Conservation (phyloP, 2,888 invertebrate genomes). For the Smittia sp. region DNA sequence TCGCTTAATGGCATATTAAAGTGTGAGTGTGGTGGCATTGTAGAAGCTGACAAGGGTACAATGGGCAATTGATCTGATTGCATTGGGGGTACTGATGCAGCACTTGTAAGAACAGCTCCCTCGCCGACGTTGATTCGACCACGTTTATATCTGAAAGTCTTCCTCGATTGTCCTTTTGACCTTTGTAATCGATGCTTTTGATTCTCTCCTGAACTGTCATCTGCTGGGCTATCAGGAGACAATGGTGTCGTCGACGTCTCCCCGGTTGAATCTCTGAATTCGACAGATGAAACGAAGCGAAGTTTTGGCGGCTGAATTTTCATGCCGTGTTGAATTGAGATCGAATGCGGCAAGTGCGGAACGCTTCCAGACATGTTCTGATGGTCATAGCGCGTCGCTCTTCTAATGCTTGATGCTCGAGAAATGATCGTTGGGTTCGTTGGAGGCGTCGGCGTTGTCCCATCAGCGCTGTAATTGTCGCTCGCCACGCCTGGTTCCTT, state of each 20-base stretch:
- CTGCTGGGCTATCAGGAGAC: slow-evolving; percentile 69
- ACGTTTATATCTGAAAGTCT: slow-evolving; percentile 84
- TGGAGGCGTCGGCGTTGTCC: slow-evolving; percentile 25
- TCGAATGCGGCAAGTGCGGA: slow-evolving; percentile 54
- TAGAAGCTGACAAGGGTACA: slow-evolving; percentile 45
- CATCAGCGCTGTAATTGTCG: slow-evolving; percentile 52
- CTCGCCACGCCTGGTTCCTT: slow-evolving; percentile 50
- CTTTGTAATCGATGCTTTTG: slow-evolving; percentile 75
- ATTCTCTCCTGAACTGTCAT: slow-evolving; percentile 65
- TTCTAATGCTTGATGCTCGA: slow-evolving; percentile 43
- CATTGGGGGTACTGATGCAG: slow-evolving; percentile 43
- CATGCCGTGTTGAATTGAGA: slow-evolving; percentile 51
- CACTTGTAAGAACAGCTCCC: slow-evolving; percentile 42
- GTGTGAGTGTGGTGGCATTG: slow-evolving; percentile 46
- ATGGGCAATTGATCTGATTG: neutral
- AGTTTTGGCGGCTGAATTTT: slow-evolving; percentile 63
- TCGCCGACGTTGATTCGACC: slow-evolving; percentile 71
- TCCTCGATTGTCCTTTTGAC: slow-evolving; percentile 89
- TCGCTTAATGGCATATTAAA: slow-evolving; percentile 45
- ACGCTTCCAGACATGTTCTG: slow-evolving; percentile 47
- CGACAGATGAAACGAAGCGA: slow-evolving; percentile 78
- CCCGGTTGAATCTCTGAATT: slow-evolving; percentile 76
- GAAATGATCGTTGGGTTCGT: slow-evolving; percentile 46
- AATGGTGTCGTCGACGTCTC: slow-evolving; percentile 73
- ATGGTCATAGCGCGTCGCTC: slow-evolving; percentile 40